Conservation (phyloP, 2,888 invertebrate genomes). For the Zaprionus bogoriensis region DNA sequence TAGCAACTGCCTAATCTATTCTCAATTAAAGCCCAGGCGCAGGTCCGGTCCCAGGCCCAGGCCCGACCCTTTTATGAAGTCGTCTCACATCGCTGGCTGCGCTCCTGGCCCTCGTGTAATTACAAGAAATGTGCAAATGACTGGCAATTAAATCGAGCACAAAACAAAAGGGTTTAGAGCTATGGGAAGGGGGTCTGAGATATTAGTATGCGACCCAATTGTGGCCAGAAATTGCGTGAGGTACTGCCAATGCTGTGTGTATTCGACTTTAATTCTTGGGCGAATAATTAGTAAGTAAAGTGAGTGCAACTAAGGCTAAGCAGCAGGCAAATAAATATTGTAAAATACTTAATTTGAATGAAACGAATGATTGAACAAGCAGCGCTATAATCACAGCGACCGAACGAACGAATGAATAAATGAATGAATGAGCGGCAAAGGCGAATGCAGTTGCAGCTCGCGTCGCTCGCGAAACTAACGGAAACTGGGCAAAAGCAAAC, state of each 20-base stretch:
- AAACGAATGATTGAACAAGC: conserved; percentile 47
- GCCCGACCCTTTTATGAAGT: conserved; percentile 46
- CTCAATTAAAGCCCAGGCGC: conserved; percentile 58
- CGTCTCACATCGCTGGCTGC: conserved; percentile 42
- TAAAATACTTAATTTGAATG: conserved; percentile 62
- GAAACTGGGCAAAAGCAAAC: conserved; percentile 55
- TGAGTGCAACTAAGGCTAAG: conserved; percentile 68
- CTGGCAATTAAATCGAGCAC: conserved; percentile 44
- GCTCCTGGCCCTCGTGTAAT: conserved; percentile 38
- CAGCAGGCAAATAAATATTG: conserved; percentile 74
- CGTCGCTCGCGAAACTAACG: conserved; percentile 31
- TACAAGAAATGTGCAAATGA: conserved; percentile 48
- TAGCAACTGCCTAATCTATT: conserved; percentile 40
- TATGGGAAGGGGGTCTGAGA: neutral
- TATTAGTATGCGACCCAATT: conserved; percentile 1
- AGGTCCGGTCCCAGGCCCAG: neutral
- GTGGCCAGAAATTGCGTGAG: too few relatives aligned
- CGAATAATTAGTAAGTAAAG: conserved; percentile 70
- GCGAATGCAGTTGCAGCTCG: conserved; percentile 27
- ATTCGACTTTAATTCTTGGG: conserved; percentile 38
- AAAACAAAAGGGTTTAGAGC: conserved; percentile 1
- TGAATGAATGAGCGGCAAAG: conserved; percentile 39
- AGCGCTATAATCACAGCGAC: conserved; percentile 31
- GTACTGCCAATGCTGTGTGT: conserved; percentile 30
- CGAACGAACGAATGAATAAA: conserved; percentile 38